These are phyloP conservation scores for Drosophila imparisetae DNA, from an alignment of 2,888 invertebrate genomes.

Conservation along the genomic window DNA sequence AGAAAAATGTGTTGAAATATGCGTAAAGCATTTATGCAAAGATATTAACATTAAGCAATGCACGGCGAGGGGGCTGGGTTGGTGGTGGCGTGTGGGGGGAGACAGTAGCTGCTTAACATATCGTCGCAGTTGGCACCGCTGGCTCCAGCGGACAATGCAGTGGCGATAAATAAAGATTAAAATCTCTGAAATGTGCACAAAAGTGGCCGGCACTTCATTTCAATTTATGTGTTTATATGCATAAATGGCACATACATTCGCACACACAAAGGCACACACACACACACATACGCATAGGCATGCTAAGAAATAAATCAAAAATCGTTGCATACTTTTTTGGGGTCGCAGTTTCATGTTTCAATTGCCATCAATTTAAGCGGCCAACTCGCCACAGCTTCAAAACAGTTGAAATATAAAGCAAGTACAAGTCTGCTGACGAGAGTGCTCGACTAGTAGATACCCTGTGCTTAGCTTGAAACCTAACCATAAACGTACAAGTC, in stretches of 20 bases:
- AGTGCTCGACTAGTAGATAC: background rate
- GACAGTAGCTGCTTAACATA: slow-evolving; percentile 53
- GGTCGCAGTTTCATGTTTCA: slow-evolving; percentile 57
- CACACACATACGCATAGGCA: slow-evolving; percentile 5
- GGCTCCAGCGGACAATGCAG: slow-evolving; percentile 11
- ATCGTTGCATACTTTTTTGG: slow-evolving; percentile 71
- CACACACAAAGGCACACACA: slow-evolving; percentile 1
- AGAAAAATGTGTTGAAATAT: slow-evolving; percentile 40
- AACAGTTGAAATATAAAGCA: slow-evolving; percentile 15
- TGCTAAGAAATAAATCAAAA: slow-evolving; percentile 65
- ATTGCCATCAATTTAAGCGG: slow-evolving; percentile 60
- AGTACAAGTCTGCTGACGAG: background rate
- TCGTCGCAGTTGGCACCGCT: background rate
- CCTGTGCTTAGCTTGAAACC: fast-evolving
- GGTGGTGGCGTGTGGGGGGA: background rate
- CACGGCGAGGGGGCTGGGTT: background rate
- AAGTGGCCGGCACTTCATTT: slow-evolving; percentile 77
- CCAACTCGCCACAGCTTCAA: slow-evolving; percentile 36
- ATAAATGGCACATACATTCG: slow-evolving; percentile 15
- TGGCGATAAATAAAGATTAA: slow-evolving; percentile 77
- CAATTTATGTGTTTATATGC: slow-evolving; percentile 69
- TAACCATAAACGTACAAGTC: background rate
- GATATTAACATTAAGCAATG: slow-evolving; percentile 65
- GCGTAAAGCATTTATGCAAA: slow-evolving; percentile 55
- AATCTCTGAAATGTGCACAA: slow-evolving; percentile 76